These are phyloP conservation scores for Fratercula arctica DNA, from an alignment of 2,797 vertebrate genomes.

Conservation along the genomic window DNA sequence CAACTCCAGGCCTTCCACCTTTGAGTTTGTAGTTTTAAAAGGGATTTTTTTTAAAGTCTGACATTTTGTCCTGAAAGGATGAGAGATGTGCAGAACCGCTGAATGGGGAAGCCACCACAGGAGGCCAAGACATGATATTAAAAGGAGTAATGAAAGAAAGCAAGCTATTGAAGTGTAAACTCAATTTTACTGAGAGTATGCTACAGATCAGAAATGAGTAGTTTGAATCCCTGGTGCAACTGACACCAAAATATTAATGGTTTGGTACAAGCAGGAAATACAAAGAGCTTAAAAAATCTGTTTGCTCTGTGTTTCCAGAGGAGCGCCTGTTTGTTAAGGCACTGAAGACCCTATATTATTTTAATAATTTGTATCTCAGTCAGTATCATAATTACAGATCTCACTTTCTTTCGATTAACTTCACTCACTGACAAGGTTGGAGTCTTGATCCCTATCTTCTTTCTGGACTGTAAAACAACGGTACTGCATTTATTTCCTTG, in stretches of 20 bases:
- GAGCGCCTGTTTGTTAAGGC: background rate
- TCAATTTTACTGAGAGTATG: constrained; percentile 27
- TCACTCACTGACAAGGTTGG: background rate
- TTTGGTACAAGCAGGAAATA: constrained; percentile 11
- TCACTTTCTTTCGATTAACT: background rate
- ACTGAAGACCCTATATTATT: background rate
- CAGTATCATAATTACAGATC: background rate
- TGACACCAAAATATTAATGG: constrained; percentile 37
- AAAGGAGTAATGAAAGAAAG: constrained; percentile 63
- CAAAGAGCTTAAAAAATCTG: background rate
- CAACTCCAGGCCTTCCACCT: constrained; percentile 21
- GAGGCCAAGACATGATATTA: constrained; percentile 40
- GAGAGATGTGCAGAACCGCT: background rate
- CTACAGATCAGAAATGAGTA: constrained; percentile 50
- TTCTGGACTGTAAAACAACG: background rate
- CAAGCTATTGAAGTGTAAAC: constrained; percentile 50
- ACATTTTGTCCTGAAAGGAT: constrained; percentile 55
- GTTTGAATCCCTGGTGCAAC: constrained; percentile 5
- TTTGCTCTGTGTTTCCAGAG: background rate
- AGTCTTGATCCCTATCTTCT: background rate
- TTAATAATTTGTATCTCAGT: background rate
- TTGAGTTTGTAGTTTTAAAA: constrained; percentile 23
- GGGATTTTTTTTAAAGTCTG: background rate
- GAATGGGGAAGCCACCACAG: constrained; percentile 43
- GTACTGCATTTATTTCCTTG: background rate